These are phyloP conservation scores for Nycteola revayana DNA, from an alignment of 2,888 invertebrate species.

Conservation along the genomic window DNA sequence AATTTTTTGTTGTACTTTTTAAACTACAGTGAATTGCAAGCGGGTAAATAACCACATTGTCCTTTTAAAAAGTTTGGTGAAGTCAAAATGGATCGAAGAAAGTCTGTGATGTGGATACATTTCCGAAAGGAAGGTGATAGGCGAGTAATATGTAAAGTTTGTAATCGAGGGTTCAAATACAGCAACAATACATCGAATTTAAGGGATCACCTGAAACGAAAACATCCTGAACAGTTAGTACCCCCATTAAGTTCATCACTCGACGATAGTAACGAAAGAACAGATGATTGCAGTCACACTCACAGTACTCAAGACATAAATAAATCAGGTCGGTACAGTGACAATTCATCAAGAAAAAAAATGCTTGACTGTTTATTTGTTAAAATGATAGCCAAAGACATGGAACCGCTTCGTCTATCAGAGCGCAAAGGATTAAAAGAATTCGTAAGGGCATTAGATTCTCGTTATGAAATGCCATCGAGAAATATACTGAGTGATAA, in stretches of 20 bases:
- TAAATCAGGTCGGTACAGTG: neutral
- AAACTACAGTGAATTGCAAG: neutral
- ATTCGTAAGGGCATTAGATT: constrained; percentile 4
- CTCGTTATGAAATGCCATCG: constrained; percentile 6
- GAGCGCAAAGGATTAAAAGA: constrained; percentile 8
- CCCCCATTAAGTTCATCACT: neutral
- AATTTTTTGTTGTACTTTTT: neutral
- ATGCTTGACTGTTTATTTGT: too few relatives aligned
- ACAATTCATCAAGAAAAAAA: too few relatives aligned
- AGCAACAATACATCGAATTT: constrained; percentile 10
- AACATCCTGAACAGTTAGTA: constrained; percentile 7
- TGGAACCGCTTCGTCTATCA: constrained; percentile 7
- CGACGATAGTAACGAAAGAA: neutral
- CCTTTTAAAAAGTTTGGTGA: neutral
- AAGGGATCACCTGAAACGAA: constrained; percentile 6
- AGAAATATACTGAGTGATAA: constrained; percentile 6
- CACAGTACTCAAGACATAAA: constrained; percentile 1
- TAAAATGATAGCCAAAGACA: constrained; percentile 8
- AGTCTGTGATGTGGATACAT: constrained; percentile 3
- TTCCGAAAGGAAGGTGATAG: neutral
- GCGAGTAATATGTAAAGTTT: constrained; percentile 1
- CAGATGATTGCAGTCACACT: neutral
- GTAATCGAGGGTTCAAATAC: constrained; percentile 2
- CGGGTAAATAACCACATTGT: neutral
- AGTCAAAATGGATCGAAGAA: neutral